These are phyloP conservation scores for Apotomis betuletana DNA, from an alignment of 2,888 invertebrate species.

Conservation along the genomic window DNA sequence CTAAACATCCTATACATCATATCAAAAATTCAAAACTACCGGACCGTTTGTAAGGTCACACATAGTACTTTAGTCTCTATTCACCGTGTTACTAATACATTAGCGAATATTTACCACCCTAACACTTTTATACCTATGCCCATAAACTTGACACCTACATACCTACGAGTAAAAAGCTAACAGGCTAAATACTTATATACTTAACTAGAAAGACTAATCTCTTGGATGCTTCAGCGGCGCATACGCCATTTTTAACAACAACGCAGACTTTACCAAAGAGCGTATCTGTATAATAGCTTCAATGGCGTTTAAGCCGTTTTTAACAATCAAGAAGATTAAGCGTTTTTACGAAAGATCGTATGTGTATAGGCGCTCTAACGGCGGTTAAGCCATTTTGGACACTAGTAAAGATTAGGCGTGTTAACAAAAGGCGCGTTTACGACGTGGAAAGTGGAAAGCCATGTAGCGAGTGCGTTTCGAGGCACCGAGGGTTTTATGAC, in stretches of 20 bases:
- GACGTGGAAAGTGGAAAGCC: conserved; percentile 71
- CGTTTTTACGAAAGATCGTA: not conserved
- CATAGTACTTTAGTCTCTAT: too few relatives aligned
- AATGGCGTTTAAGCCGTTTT: not conserved
- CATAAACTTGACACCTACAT: conserved; percentile 27
- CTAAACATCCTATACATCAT: too few relatives aligned
- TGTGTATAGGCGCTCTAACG: not conserved
- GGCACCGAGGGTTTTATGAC: conserved; percentile 57
- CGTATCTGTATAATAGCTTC: too few relatives aligned
- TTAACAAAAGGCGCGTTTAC: conserved; percentile 79
- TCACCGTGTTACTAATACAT: too few relatives aligned
- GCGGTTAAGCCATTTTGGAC: not conserved
- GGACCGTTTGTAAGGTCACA: too few relatives aligned
- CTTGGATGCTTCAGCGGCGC: too few relatives aligned
- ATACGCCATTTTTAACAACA: too few relatives aligned
- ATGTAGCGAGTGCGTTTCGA: conserved; percentile 50
- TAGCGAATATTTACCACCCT: conserved; percentile 5
- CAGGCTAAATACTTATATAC: conserved; percentile 43
- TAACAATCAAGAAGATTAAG: not conserved
- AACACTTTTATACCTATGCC: conserved; percentile 14
- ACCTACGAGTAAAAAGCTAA: conserved; percentile 57
- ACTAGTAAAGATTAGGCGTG: conserved; percentile 58
- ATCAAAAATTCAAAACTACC: too few relatives aligned
- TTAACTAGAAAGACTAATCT: not conserved
- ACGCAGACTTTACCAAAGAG: too few relatives aligned